Evolutionary conservation across 2,797 vertebrate species (phyloP), one percentile per base, ranked within the genome.

Genomic region (Darevskia mixta): DNA sequence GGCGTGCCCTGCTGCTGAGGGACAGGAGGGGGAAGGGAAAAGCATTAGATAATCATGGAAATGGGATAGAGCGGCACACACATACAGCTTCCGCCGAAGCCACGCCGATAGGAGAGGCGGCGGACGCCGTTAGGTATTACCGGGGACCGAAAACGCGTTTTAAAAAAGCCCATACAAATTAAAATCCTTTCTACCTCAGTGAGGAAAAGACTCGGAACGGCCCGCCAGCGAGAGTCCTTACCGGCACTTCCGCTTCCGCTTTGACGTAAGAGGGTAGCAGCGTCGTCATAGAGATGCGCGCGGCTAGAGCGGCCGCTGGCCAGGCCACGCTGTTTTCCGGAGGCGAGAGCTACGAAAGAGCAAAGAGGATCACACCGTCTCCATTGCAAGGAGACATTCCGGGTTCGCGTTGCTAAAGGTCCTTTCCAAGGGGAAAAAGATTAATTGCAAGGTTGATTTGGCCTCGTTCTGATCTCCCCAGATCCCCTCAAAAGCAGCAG

Each of bases 341-440:
- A 55, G 13, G 13, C 15, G 1, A 55, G 49, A 55, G 49, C 13
- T 55, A 55, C 49, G 49, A 15, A 55, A 55, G 49, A 0, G 0
- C 4, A 5, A 43, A 9, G 10, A 11, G 45, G 45, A 11, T 45
- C 10, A 45, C 45, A 45, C 11, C 45, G 9, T 10, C 45, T 11
- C 45, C 45, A 3, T 45, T 45, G 45, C 45, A 45, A 0, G 45
- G 45, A 45, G 45, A 45, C 45, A 2, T 45, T 45, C 45, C 9
- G 2, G 45, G 45, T 45, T 10, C 45, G 45, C 2, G 10, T 45
- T 45, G 45, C 45, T 45, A 45, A 45, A 45, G 45, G 41, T 43
- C 41, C 41, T 43, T 43, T 43, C 41, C 41, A 43, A 43, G 41
- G 41, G 45, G 45, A 8, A 0, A 45, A 45, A 9, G 45, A 45